Evolutionary conservation across 1,140 invertebrate species (phyloP).

Genomic region (Thaumatotibia leucotreta): DNA sequence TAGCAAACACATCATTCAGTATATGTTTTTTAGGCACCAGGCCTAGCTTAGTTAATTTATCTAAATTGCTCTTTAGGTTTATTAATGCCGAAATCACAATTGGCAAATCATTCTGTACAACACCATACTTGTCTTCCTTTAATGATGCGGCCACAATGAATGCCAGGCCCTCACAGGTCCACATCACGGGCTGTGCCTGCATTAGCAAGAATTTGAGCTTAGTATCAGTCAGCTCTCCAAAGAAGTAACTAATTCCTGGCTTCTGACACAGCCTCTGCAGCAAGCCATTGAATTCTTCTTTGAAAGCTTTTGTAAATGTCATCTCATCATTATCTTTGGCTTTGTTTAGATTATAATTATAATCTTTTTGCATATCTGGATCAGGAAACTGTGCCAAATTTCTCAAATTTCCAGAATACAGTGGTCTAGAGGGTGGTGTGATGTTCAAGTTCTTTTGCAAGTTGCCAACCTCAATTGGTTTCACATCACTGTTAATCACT

Average conservation of each 20-base stretch:
- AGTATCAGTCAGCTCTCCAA: conserved; percentile 82
- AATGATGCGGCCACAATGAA: conserved; percentile 82
- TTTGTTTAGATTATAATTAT: conserved; percentile 27
- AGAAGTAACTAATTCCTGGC: conserved; percentile 83
- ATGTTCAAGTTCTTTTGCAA: conserved; percentile 30
- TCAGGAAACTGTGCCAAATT: conserved; percentile 67
- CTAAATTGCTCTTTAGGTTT: conserved; percentile 81
- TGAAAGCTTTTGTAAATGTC: conserved; percentile 52
- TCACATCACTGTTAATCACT: conserved; percentile 70
- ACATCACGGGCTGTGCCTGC: conserved; percentile 83
- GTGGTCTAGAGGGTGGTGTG: conserved; percentile 40
- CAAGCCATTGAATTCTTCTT: conserved; percentile 53
- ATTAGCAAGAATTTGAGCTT: conserved; percentile 80
- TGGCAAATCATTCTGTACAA: conserved; percentile 86
- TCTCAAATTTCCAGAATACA: conserved; percentile 55
- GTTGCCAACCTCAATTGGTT: conserved; percentile 42
- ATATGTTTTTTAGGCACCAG: conserved; percentile 78
- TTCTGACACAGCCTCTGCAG: conserved; percentile 69
- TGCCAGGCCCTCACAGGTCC: conserved; percentile 83
- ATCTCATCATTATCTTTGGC: conserved; percentile 45
- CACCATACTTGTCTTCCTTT: conserved; percentile 86
- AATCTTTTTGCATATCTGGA: conserved; percentile 45
- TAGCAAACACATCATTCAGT: conserved; percentile 78
- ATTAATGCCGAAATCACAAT: conserved; percentile 81
- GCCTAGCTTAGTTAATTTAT: conserved; percentile 83